Conservation (phyloP, 1,140 invertebrate genomes). For the Lepidostoma basale region DNA sequence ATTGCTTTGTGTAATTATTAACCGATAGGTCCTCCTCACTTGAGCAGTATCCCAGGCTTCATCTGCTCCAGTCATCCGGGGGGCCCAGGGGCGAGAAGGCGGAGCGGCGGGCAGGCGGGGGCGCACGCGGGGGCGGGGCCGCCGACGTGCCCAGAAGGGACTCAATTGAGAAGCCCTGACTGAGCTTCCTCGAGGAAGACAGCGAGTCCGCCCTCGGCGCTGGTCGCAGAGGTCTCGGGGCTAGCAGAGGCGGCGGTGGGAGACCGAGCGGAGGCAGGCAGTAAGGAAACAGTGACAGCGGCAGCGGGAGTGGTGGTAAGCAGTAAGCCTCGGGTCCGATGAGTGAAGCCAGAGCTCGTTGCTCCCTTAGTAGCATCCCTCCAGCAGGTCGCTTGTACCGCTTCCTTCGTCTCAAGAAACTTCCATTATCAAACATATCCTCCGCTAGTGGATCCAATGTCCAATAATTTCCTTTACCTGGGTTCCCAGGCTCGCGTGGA, state of each 20-base stretch:
- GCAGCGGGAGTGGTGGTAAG: conserved; percentile 53
- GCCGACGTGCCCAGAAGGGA: conserved; percentile 53
- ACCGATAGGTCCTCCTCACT: background rate
- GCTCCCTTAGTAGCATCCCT: conserved; percentile 49
- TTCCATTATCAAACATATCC: conserved; percentile 99
- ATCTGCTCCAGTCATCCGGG: conserved; percentile 61
- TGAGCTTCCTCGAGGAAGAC: conserved; percentile 47
- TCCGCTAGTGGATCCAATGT: conserved; percentile 95
- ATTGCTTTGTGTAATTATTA: too few species aligned
- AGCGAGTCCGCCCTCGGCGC: conserved; percentile 54
- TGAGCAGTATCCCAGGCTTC: conserved; percentile 48
- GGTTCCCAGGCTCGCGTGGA: conserved; percentile 95
- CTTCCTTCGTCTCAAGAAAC: conserved; percentile 92
- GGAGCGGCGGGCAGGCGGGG: conserved; percentile 52
- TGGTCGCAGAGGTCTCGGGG: conserved; percentile 54
- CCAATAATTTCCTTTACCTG: conserved; percentile 99
- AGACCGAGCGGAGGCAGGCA: conserved; percentile 40
- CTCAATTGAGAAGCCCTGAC: conserved; percentile 61
- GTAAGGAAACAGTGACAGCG: conserved; percentile 53
- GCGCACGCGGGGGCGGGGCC: conserved; percentile 34
- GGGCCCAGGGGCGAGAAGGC: conserved; percentile 58
- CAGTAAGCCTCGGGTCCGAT: conserved; percentile 57
- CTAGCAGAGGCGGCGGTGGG: conserved; percentile 48
- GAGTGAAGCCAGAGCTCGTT: conserved; percentile 57
- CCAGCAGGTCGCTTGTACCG: conserved; percentile 85